Base-by-base conservation (phyloP, 2,888 invertebrate species). In the Carcina quercana region DNA sequence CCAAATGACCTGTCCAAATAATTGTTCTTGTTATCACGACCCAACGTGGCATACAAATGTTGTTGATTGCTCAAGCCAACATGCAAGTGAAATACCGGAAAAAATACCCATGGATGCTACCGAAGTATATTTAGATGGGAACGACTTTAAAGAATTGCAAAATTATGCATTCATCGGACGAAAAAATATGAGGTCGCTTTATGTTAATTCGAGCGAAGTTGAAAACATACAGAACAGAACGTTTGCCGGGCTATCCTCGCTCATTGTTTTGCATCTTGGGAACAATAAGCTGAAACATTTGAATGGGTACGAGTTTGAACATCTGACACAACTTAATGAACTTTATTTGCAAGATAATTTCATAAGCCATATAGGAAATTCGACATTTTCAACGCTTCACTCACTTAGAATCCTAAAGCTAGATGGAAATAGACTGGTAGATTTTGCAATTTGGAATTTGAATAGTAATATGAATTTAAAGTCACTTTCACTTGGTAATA, bases 21-120 rank as follows among this genome's bases (percentile, higher is more conserved):
- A 95, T 65, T 97, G 97, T 75, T 91, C 93, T 45, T 97, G 97
- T 72, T 97, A 95, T 79, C 95, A 96, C 68, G 97, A 97, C 67
- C 93, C 94, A 55, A 92, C 93, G 31, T 97, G 96, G 95, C 91
- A 92, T 51, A 95, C 94, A 35, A 96, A 95, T 70, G 93, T 95
- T 11, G 95, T 96, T 25, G 96, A 96, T 69, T 96, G 96, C 74
- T 93, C 94, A 43, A 89, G 89, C 24, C 91, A 93, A 69, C 86
- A 87, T 60, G 88, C 92, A 55, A 79, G 85, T 42, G 91, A 91
- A 65, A 89, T 96, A 51, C 96, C 96, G 2, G 88, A 90, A 32
- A 89, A 92, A 52, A 91, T 97, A 58, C 97, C 97, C 3, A 95
- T 96, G 92, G 96, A 97, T 65, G 95, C 95, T 13, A 96, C 96